Conservation (phyloP, 2,888 invertebrate species). For the Chalcis sispes region DNA sequence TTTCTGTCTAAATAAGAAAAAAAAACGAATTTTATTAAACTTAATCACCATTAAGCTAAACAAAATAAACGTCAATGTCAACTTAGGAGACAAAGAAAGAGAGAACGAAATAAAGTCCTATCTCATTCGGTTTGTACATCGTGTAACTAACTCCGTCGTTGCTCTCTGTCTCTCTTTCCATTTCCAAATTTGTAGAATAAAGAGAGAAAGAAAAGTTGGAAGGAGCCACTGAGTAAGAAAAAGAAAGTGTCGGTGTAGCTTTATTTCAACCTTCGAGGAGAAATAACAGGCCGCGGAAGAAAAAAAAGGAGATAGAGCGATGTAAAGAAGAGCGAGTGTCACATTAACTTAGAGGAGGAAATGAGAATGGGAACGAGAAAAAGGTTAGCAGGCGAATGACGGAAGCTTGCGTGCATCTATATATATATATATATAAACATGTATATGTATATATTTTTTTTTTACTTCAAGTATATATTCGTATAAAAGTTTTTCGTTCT, state of each 20-base stretch:
- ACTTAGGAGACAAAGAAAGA: not conserved
- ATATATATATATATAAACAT: no score
- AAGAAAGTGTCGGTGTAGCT: constrained; percentile 12
- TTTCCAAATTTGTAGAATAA: no score
- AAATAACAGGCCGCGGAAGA: constrained; percentile 37
- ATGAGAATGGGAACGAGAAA: constrained; percentile 40
- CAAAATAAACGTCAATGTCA: constrained; percentile 7
- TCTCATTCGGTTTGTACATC: not conserved
- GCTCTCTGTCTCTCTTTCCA: not conserved
- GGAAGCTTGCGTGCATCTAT: not conserved
- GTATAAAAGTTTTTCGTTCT: no score
- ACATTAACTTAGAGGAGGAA: constrained; percentile 13
- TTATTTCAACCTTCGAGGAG: constrained; percentile 30
- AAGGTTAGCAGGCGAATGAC: constrained; percentile 13
- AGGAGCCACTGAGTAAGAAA: no score
- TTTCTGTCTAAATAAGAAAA: no score
- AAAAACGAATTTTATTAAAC: no score
- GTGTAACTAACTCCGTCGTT: no score
- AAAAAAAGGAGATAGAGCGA: constrained; percentile 47
- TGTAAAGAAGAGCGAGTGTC: not conserved
- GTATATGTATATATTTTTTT: no score
- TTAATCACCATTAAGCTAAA: no score
- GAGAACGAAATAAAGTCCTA: constrained; percentile 12
- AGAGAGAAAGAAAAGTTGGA: no score
- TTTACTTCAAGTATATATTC: no score